Conservation (phyloP, 2,113 vertebrate species). For the Damaliscus lunatus region DNA sequence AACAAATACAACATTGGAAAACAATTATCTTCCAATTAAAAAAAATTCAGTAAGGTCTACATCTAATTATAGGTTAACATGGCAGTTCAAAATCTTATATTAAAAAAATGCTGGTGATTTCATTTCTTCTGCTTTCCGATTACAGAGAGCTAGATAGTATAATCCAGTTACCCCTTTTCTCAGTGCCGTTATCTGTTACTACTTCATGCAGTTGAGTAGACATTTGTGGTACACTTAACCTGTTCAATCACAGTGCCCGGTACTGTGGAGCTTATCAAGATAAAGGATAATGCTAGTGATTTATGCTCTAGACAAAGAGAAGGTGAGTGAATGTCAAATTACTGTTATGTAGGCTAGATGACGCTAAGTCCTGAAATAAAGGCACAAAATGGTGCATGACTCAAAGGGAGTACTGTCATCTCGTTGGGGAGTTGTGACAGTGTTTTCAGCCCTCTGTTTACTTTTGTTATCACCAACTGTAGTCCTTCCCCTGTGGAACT, state of each 20-base stretch:
- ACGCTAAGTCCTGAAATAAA: neutral
- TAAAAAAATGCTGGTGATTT: neutral
- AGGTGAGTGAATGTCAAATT: neutral
- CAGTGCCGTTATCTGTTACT: neutral
- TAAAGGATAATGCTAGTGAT: neutral
- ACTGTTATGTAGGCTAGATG: neutral
- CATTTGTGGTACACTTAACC: neutral
- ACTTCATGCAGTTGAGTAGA: neutral
- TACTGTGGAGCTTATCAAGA: neutral
- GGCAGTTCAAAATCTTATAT: neutral
- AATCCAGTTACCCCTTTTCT: neutral
- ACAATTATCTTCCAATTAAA: neutral
- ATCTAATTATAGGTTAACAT: conserved; percentile 1
- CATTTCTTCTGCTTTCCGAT: neutral
- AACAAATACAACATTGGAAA: neutral
- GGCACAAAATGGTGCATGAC: neutral
- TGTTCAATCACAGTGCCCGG: neutral
- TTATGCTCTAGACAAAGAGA: neutral
- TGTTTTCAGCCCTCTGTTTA: neutral
- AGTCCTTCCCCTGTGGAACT: neutral
- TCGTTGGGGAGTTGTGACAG: neutral
- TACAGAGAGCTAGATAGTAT: neutral
- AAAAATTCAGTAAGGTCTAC: neutral
- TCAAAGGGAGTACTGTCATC: neutral
- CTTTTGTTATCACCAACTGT: neutral